Conservation (phyloP, 1,140 invertebrate genomes). For the Onthophagus taurus region DNA sequence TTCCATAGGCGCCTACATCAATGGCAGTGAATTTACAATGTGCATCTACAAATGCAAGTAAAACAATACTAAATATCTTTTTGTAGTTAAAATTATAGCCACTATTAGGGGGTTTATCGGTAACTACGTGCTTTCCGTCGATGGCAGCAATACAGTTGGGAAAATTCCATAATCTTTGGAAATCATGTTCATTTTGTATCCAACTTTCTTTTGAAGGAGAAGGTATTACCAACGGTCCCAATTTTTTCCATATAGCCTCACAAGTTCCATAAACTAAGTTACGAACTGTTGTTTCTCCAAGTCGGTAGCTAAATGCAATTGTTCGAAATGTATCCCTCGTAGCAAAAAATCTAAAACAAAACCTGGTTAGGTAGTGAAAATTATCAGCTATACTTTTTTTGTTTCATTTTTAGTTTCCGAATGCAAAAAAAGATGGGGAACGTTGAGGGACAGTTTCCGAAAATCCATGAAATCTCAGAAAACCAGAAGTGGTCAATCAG, state of each 20-base stretch:
- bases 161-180: conserved; percentile 22
- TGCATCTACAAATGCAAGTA: conserved; percentile 34
- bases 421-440: no score
- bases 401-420: no score
- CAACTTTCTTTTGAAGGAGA: conserved; percentile 13
- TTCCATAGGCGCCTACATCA: conserved; percentile 39
- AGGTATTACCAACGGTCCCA: conserved; percentile 2
- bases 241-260: conserved; percentile 14
- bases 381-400: no score
- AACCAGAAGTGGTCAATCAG: conserved; percentile 10
- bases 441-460: no score
- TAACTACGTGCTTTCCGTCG: background rate
- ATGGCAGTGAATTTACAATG: conserved; percentile 39
- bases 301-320: conserved; percentile 7
- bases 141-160: background rate
- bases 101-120: background rate
- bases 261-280: conserved; percentile 13
- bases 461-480: no score
- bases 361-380: no score
- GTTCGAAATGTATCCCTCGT: conserved; percentile 3
- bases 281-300: conserved; percentile 4
- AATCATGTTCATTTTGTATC: conserved; percentile 14
- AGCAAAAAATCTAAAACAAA: conserved; percentile 8
- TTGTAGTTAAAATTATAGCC: background rate
- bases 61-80: background rate